Evolutionary conservation across 2,888 invertebrate species (phyloP).

Genomic region (Gymnocheta viridis): DNA sequence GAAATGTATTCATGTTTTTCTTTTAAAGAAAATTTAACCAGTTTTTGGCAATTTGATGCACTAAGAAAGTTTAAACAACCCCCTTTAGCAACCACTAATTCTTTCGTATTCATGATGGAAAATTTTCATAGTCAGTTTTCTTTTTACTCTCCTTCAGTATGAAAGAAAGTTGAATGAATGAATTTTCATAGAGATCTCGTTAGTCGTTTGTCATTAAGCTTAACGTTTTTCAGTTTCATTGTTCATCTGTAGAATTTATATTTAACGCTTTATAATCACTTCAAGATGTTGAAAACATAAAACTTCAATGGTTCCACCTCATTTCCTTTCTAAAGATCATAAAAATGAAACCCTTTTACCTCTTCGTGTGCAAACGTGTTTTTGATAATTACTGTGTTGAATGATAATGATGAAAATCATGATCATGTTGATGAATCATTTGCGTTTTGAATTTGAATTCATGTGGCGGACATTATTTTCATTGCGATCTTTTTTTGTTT

Average conservation of each 20-base stretch:
- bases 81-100: conserved; percentile 30
- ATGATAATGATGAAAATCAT: conserved; percentile 34
- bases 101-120: neutral
- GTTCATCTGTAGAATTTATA: conserved; percentile 21
- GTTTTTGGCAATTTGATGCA: conserved; percentile 14
- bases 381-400: conserved; percentile 10
- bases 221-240: conserved; percentile 27
- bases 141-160: neutral
- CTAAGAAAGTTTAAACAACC: neutral
- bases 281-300: conserved; percentile 42
- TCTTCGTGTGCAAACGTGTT: neutral
- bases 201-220: conserved; percentile 35
- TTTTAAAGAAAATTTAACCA: conserved; percentile 9
- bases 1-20: neutral
- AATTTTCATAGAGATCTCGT: neutral
- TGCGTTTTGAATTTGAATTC: conserved; percentile 35
- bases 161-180: conserved; percentile 34
- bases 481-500: conserved; percentile 37
- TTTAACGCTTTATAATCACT: conserved; percentile 49
- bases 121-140: conserved; percentile 1
- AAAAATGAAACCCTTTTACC: conserved; percentile 15
- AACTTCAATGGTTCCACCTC: conserved; percentile 55
- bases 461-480: conserved; percentile 43
- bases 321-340: conserved; percentile 50
- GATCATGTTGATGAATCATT: conserved; percentile 32